Base-by-base conservation (phyloP, 92 coral and sea anemone species). In the Palythoa grandiflora region DNA sequence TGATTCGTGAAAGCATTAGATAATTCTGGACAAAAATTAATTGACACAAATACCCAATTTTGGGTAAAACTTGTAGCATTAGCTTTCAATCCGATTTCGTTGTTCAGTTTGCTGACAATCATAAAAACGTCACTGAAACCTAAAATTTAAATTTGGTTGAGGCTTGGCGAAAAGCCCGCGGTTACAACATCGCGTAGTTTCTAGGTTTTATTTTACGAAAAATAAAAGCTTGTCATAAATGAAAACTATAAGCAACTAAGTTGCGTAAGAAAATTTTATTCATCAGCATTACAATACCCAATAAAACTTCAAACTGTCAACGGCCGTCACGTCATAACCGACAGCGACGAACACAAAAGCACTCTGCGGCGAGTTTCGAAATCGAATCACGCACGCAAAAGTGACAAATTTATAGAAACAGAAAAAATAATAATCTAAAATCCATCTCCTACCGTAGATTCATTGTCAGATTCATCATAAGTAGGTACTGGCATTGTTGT, bases 381-480 rank as follows among this genome's bases (percentile, higher is more conserved):
- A 35, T 51, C 51, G 54, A 61, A 13, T 16, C 71, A n/a, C 72
- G 60, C 36, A 39, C 35, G 5, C 53, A 13, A 38, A 47, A 12
- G 17, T 17, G 17, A 57, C 65, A 7, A n/a, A 10, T 3, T 1
- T 13, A 57, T 17, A 17, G n/a, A 10, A 6, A 57, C 19, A 57
- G 44, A 9, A 11, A 70, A 70, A 70, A 70, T 20, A 28, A 2
- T 35, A 70, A 28, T 36, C 4, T 2, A 35, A 35, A 20, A 63
- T 16, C 7, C 47, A 12, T 65, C 2, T 38, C 98, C 89, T 91
- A 95, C 98, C 78, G 90, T 95, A 9, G 98, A 95, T 71, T 95
- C 98, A 35, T 83, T 91, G 88, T 95, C 98, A 7, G 98, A 95
- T 54, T 95, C 98, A 10, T 95, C 96, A 79, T 19, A 91, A 59